Percentiles rank a stretch among this genome's conserved stretches.
phyloP scores from a whole-genome alignment of 2,888 invertebrate genomes.

The Rhingia rostrata region DNA sequence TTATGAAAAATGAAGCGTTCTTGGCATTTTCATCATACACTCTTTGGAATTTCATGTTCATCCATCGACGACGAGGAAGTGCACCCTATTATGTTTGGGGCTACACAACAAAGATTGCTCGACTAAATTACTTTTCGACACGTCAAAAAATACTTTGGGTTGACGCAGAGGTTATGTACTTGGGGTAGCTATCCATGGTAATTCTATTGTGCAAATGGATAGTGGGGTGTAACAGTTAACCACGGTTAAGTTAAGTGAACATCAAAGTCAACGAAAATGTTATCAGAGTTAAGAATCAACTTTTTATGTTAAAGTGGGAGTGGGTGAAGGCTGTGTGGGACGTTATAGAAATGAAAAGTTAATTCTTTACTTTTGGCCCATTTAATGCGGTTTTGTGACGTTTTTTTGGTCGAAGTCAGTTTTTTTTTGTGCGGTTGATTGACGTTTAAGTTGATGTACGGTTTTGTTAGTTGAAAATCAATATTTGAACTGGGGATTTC shows the following conservation, averaged over 20 bases:
- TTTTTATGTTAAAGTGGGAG: slow-evolving; percentile 6
- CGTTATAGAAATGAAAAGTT: slow-evolving; percentile 46
- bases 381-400: slow-evolving; percentile 14
- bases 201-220: slow-evolving; percentile 47
- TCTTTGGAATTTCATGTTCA: slow-evolving; percentile 13
- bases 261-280: slow-evolving; percentile 44
- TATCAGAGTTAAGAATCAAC: slow-evolving; percentile 59
- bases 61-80: slow-evolving; percentile 8
- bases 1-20: slow-evolving; percentile 67
- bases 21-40: slow-evolving; percentile 50
- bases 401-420: slow-evolving; percentile 18
- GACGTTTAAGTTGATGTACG: slow-evolving; percentile 46
- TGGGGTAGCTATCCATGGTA: slow-evolving; percentile 42
- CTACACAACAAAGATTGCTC: slow-evolving; percentile 41
- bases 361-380: slow-evolving; percentile 51
- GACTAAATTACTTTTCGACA: slow-evolving; percentile 72
- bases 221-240: slow-evolving; percentile 58
- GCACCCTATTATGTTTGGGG: slow-evolving; percentile 12
- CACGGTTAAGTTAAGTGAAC: slow-evolving; percentile 67
- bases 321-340: slow-evolving; percentile 19
- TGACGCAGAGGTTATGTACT: slow-evolving; percentile 43
- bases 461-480: slow-evolving; percentile 27
- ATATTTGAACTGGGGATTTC: slow-evolving; percentile 17
- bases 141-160: slow-evolving; percentile 59
- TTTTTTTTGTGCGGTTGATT: slow-evolving; percentile 17